Evolutionary conservation across 2,113 vertebrate species (phyloP), one percentile per base, ranked within the genome.

Genomic region (Oceanites oceanicus): DNA sequence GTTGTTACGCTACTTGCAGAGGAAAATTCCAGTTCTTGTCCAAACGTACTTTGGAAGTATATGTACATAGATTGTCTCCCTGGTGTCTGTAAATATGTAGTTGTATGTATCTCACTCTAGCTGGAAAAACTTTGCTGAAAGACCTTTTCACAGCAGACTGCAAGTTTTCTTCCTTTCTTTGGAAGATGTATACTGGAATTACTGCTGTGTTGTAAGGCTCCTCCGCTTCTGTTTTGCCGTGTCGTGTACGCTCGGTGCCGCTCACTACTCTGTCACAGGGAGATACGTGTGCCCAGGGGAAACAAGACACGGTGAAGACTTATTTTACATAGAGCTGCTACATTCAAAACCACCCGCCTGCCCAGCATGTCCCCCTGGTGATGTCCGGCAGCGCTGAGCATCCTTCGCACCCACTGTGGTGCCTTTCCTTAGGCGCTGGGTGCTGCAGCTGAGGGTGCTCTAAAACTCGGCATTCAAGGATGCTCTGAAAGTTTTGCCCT

Each of bases 11-110:
- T 96, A 19, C 65, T 91, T 86, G 76, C 68, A 63, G 92, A 73
- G 71, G 58, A 70, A 93, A 86, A 83, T 92, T 92, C 70, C 71
- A 76, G 44, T 45, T 88, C 82, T 92, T 92, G 62, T 95, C 88
- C 91, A 90, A 94, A 76, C 0, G 18, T 92, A 36, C 71, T 92
- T 82, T 82, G 88, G 81, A 93, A 93, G 44, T 61, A 8, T 67
- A 72, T 79, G 34, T 58, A 52, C 58, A 45, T 73, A 79, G 58
- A 90, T 94, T 86, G 93, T 90, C 75, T 93, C 79, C 66, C 82
- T 72, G 16, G 58, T 78, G 85, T 94, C 44, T 75, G 74, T 86
- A 94, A 94, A 88, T 86, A 90, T 36, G 53, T 42, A 78, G 61
- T 53, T 92, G 11, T 34, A 82, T 56, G 66, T 62, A 67, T 88